phyloP scores from a whole-genome alignment of 2,888 invertebrate genomes.

The Pecten maximus region DNA sequence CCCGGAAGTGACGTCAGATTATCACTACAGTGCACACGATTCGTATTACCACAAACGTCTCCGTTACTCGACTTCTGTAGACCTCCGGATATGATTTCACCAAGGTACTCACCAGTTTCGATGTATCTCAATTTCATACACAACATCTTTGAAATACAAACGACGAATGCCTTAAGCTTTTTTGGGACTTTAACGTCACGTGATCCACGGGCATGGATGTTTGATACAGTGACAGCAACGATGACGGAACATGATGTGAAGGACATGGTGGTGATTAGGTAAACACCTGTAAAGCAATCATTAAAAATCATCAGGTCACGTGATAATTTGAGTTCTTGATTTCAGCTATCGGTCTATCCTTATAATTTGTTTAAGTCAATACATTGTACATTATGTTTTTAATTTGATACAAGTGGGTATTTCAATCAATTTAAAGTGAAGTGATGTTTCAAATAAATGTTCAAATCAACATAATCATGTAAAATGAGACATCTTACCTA shows the following conservation, averaged over 20 bases:
- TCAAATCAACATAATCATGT: background rate
- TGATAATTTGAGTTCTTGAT: too few relatives aligned
- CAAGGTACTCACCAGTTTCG: constrained; percentile 23
- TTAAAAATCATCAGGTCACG: too few relatives aligned
- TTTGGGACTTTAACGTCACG: constrained; percentile 67
- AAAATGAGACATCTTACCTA: constrained; percentile 76
- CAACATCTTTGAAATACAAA: constrained; percentile 65
- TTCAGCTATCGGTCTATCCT: too few relatives aligned
- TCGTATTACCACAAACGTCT: constrained; percentile 48
- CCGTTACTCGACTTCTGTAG: constrained; percentile 74
- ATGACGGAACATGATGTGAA: constrained; percentile 81
- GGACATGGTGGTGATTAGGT: constrained; percentile 82
- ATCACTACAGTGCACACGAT: constrained; percentile 2
- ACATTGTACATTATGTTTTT: too few relatives aligned
- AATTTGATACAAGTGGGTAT: too few relatives aligned
- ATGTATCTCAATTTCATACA: constrained; percentile 68
- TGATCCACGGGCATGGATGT: constrained; percentile 79
- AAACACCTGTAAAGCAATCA: constrained; percentile 76
- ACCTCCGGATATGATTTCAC: constrained; percentile 68
- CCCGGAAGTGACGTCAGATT: background rate
- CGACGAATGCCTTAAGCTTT: constrained; percentile 57
- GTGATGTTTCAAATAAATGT: too few relatives aligned
- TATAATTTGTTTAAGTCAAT: too few relatives aligned
- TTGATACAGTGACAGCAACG: constrained; percentile 81
- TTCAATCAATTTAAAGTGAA: too few relatives aligned